Evolutionary conservation across 2,888 invertebrate species (phyloP), one percentile per base, ranked within the genome.

Genomic region (Flabesymbios commensalis): DNA sequence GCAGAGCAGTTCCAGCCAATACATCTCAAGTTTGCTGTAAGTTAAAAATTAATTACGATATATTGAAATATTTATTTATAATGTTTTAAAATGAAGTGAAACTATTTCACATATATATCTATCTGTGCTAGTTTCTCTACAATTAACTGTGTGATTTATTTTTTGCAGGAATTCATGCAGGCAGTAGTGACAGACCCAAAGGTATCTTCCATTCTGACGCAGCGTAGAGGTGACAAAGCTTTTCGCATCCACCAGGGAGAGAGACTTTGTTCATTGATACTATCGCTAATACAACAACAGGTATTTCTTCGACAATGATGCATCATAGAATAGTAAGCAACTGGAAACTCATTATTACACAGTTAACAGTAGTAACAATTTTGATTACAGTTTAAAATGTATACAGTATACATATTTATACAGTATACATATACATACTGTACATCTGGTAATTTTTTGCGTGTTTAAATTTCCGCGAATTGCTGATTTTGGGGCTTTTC

Each of bases 161-260:
- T 32, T 36, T 64, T 61, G 17, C 67, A 79, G 79, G 78, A 79
- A 51, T 75, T 78, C 75, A 78, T 80, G 77, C 66, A 73, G 41
- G 74, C 75, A 14, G 76, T 78, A 17, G 74, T 76, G n/a, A 70
- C 69, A 57, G 79, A 79, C 66, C 76, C 79, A 36, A 74, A 73
- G 63, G 78, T 79, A 3, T 59, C 76, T 62, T 77, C 78, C 3
- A 76, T 81, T 17, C 72, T 78, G 41, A 72, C 74, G 54, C 68
- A 74, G 29, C 66, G 70, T 29, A 70, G 78, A 33, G 78, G 76
- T 49, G 79, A 79, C 66, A 77, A 78, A 56, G 78, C 77, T 1
- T 79, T 75, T 68, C 65, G 78, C 22, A 62, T 77, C 5, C 64
- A 78, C 42, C 80, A 80, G 69, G 81, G 81, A 53, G 78, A 78